Evolutionary conservation across 2,113 vertebrate species (phyloP), one percentile per base, ranked within the genome.

Genomic region (Terrapene triunguis): DNA sequence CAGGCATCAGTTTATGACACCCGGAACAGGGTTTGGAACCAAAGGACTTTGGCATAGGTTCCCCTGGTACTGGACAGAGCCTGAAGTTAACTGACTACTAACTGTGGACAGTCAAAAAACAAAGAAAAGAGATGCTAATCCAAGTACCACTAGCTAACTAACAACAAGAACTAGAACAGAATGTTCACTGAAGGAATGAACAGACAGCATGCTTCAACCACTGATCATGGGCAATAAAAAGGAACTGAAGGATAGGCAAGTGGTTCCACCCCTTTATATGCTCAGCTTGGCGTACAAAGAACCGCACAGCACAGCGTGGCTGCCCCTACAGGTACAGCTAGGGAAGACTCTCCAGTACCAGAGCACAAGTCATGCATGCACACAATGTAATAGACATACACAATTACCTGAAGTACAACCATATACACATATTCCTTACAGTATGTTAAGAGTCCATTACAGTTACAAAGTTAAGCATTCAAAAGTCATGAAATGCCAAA

Each of bases 391-490:
- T 38, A 9, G 65, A 38, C 65, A 38, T 22, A 38, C 19, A 38
- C n/a, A 72, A 72, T 38, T 19, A 72, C 35, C 2, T 10, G 17
- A 72, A 72, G 35, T 10, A 72, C 65, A 72, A 72, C 65, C 35
- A 38, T 72, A 38, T 76, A 76, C 72, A 21, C 38, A 25, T 47
- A 47, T 47, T 4, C 74, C 11, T 25, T 47, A 47, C 24, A 44
- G 25, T 13, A 44, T 42, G 38, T 79, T 87, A 82, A 8, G 90
- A 54, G 35, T 57, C 3, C n/a, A 85, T 35, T n/a, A 69, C 1
- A 44, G 76, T 95, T 95, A 69, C 38, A 88, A 89, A 88, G 44
- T 57, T 76, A 94, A 92, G 91, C 76, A 82, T 11, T 62, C 32
- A 25, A 53, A 94, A 48, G 10, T 86, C 65, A 92, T 85, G 84